Base-by-base conservation (phyloP, 2,888 invertebrate species). In the Tachina fera region DNA sequence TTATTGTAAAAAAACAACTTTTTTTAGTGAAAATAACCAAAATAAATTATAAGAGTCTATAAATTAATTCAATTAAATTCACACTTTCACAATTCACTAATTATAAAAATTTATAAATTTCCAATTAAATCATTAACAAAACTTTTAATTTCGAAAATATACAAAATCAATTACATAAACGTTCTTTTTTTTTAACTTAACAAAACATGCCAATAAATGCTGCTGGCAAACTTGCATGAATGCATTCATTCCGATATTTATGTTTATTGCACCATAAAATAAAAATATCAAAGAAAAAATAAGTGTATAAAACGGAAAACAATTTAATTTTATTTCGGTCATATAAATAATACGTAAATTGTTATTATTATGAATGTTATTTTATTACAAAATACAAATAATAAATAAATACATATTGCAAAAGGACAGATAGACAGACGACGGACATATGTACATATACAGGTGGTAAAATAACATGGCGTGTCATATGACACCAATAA, bases 401-500 rank as follows among this genome's bases (percentile, higher is more conserved):
- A 74, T 75, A 63, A 78, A 81, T 68, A 75, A 58, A 67, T 49
- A n/a, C n/a, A n/a, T n/a, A 39, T 47, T 14, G 13, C 9, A 43
- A 53, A 79, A 22, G 19, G 65, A 31, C 19, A 71, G 22, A 79
- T 49, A 49, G 49, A 60, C 51, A 11, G 61, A 85, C 31, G 31
- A 53, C 65, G 43, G 67, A 85, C 77, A 31, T 31, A 31, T 22
- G 22, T 22, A 22, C 4, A 31, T 31, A 31, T 63, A 70, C 87
- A 87, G 87, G 87, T 87, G 87, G 80, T 82, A 80, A 76, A 68
- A 79, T 77, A 78, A 80, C 63, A 72, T 72, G 79, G 79, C 85
- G 77, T 77, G 84, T 86, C 86, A 87, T 83, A 75, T 75, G 87
- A 87, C 84, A 87, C 80, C 87, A 84, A 84, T 83, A 86, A 85